A percentile compares a stretch with the other conserved stretches of the same genome.
These are phyloP conservation scores for Nycteola revayana DNA, from an alignment of 2,888 invertebrate species.

Conservation along the genomic window DNA sequence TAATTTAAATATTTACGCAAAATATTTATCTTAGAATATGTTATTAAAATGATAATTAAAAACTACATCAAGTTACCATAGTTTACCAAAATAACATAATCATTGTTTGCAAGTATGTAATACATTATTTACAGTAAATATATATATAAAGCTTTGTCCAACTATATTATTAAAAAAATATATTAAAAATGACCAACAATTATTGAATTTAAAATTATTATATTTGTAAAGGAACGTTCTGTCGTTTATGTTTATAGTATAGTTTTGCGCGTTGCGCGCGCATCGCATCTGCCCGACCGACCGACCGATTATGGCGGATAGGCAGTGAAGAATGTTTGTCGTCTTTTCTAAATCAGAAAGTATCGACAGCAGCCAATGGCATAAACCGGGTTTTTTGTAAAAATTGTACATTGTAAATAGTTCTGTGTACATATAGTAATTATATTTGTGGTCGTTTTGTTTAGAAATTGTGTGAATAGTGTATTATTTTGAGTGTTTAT, in stretches of 20 bases:
- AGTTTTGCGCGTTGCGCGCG: slow-evolving; percentile 81
- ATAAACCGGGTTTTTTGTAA: slow-evolving; percentile 84
- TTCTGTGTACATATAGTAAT: slow-evolving; percentile 87
- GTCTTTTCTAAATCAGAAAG: slow-evolving; percentile 81
- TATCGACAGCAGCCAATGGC: slow-evolving; percentile 86
- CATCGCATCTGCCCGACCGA: slow-evolving; percentile 77
- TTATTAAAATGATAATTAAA: no score
- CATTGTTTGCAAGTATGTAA: no score
- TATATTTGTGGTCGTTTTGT: slow-evolving; percentile 85
- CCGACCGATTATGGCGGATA: slow-evolving; percentile 81
- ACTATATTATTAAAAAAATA: no score
- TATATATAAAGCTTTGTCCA: no score
- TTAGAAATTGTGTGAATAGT: slow-evolving; percentile 83
- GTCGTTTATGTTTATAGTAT: slow-evolving; percentile 71
- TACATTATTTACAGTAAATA: no score
- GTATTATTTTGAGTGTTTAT: slow-evolving; percentile 82
- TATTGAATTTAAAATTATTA: no score
- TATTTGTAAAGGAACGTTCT: slow-evolving; percentile 26
- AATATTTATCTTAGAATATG: no score
- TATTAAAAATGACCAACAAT: no score
- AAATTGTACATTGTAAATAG: slow-evolving; percentile 88
- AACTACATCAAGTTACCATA: no score
- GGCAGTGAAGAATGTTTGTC: slow-evolving; percentile 78
- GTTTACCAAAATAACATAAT: no score
- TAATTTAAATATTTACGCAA: no score